Evolutionary conservation across 2,888 invertebrate species (phyloP), one percentile per base, ranked within the genome.

Genomic region (Agrypnus murinus): DNA sequence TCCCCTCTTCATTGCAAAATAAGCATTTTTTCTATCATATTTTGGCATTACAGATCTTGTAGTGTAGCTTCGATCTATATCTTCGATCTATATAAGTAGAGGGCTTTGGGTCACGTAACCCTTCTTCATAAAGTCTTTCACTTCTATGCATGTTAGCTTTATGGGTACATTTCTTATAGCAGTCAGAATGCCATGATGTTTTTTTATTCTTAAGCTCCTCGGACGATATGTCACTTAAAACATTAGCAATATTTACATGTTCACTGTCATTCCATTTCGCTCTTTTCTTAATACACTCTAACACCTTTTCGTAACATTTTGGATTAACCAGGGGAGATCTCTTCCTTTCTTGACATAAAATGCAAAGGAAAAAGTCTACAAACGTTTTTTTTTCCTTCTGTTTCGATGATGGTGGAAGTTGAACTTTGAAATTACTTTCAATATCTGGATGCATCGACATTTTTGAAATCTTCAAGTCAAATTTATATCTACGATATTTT

Each of bases 101-200:
- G 34, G 36, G 34, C 2, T 2, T 14, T 10, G 31, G 14, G 2
- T 7, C 34, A 12, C 8, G 12, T 2, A 12, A 15, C 17, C 40
- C 15, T 14, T 15, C 58, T 58, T 58, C 40, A 58, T 58, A 40
- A 6, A 58, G 12, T 19, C 58, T 58, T 15, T 19, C 17, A n/a
- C 38, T 58, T 38, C 58, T 36, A 15, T 58, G 19, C 6, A 58
- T 58, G 38, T 58, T 58, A 14, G 40, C 38, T n/a, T 58, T 58
- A 38, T 58, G 58, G 19, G 58, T 58, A 19, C 38, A 58, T 58
- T 15, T 36, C 58, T 58, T 58, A 15, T 58, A 58, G 19, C 38
- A 58, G 38, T 58, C 17, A 10, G 58, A 40, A 58, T 58, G 58
- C 58, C 58, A 58, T 58, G 40, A 58, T 58, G 19, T 14, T 58